Percentiles rank a stretch among this genome's conserved stretches.
phyloP scores from a whole-genome alignment of 1,140 invertebrate species.

The Diachasmimorpha longicaudata region DNA sequence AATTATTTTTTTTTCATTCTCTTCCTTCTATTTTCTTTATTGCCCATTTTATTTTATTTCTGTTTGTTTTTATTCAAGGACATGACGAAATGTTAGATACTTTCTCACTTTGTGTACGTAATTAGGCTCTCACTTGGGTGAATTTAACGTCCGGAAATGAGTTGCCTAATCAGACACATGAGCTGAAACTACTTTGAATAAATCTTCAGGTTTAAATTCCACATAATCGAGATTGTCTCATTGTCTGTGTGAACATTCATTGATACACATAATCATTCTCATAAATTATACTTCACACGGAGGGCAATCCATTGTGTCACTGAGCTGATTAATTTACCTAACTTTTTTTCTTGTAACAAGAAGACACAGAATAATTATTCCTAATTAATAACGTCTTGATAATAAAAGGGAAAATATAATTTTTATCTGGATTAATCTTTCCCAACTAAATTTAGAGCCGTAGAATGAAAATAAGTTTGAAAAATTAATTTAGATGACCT shows the following conservation, averaged over 20 bases:
- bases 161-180: not conserved
- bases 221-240: not conserved
- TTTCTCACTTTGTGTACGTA: not conserved
- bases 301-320: not conserved
- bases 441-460: too few species aligned
- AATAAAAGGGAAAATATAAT: too few species aligned
- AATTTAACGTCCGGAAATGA: not conserved
- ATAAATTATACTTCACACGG: not conserved
- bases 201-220: not conserved
- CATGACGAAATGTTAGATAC: slow-evolving; percentile 29
- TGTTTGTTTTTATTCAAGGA: slow-evolving; percentile 39
- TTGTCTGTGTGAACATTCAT: not conserved
- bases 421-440: too few species aligned
- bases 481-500: not conserved
- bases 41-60: slow-evolving; percentile 30
- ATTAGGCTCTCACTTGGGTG: slow-evolving; percentile 19
- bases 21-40: slow-evolving; percentile 20
- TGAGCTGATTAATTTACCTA: not conserved
- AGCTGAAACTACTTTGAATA: not conserved
- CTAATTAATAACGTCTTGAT: too few species aligned
- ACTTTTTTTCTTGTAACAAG: not conserved
- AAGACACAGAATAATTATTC: too few species aligned
- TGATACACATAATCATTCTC: not conserved
- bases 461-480: too few species aligned
- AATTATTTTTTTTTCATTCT: not conserved